These are phyloP conservation scores for Acestrorhynchus altus DNA, from an alignment of 2,797 vertebrate genomes.

Conservation along the genomic window DNA sequence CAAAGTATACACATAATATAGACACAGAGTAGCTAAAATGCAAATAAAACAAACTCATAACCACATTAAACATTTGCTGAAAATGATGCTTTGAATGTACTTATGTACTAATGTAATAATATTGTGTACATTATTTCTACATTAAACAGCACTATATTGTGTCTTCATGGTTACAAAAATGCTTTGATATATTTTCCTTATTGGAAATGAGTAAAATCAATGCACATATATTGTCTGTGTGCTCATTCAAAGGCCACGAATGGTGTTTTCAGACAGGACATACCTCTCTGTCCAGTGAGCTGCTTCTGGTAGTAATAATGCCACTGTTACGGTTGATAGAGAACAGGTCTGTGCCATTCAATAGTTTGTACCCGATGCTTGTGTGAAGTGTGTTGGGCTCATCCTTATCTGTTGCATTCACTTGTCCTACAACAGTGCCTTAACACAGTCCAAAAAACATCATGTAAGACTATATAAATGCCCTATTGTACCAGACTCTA, in stretches of 20 bases:
- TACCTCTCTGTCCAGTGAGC: conserved; percentile 85
- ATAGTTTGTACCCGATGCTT: conserved; percentile 74
- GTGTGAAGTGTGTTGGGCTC: conserved; percentile 76
- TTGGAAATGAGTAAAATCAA: not conserved
- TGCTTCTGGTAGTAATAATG: conserved; percentile 67
- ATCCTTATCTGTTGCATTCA: conserved; percentile 82
- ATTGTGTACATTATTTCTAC: not conserved
- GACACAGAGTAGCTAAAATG: not conserved
- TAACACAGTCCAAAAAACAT: conserved; percentile 49
- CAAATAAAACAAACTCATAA: not conserved
- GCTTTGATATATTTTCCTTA: not conserved
- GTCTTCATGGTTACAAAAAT: not conserved
- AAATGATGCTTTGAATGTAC: not conserved
- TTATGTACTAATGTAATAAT: not conserved
- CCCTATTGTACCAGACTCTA: not conserved
- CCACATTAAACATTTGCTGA: not conserved
- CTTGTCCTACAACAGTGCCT: conserved; percentile 78
- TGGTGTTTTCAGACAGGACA: not conserved
- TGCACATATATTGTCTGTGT: not conserved
- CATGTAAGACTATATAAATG: not conserved
- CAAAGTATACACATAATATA: too few species aligned
- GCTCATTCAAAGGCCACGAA: not conserved
- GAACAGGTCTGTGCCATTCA: conserved; percentile 71
- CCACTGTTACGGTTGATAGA: conserved; percentile 73
- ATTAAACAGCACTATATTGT: not conserved